A percentile compares a stretch with the other conserved stretches of the same genome.
These are phyloP conservation scores for Malacoraja senta DNA, from an alignment of 2,797 vertebrate species.

Conservation along the genomic window DNA sequence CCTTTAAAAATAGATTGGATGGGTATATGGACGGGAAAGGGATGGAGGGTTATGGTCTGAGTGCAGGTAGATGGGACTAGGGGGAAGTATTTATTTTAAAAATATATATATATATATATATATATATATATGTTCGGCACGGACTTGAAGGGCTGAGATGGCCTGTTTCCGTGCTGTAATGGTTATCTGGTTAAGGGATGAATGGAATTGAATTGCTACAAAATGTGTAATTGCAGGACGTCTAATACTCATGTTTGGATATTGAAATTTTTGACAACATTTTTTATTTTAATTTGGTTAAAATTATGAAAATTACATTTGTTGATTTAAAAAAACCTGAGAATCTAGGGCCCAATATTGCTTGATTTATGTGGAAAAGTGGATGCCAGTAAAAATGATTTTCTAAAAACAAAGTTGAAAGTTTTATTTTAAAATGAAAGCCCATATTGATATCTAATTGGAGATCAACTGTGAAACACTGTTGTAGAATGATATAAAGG, in stretches of 20 bases:
- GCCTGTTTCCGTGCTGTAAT: too few relatives aligned
- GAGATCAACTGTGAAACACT: neutral
- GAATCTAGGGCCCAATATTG: neutral
- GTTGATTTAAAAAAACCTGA: neutral
- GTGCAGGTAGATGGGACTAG: too few relatives aligned
- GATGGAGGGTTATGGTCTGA: too few relatives aligned
- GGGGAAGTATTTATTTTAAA: too few relatives aligned
- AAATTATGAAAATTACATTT: neutral
- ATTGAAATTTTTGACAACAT: neutral
- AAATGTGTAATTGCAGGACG: neutral
- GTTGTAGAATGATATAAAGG: neutral
- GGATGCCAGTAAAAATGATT: neutral
- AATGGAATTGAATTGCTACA: neutral
- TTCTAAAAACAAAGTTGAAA: too few relatives aligned
- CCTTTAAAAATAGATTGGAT: too few relatives aligned
- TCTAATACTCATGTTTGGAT: neutral
- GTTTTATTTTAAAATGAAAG: neutral
- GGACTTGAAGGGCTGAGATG: too few relatives aligned
- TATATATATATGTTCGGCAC: too few relatives aligned
- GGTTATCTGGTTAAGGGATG: too few relatives aligned
- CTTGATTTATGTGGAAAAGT: neutral
- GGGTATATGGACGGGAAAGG: too few relatives aligned
- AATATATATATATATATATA: too few relatives aligned
- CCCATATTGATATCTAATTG: neutral
- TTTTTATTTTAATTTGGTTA: neutral